Conservation (phyloP, 2,888 invertebrate genomes). For the Sarcophaga variegata region DNA sequence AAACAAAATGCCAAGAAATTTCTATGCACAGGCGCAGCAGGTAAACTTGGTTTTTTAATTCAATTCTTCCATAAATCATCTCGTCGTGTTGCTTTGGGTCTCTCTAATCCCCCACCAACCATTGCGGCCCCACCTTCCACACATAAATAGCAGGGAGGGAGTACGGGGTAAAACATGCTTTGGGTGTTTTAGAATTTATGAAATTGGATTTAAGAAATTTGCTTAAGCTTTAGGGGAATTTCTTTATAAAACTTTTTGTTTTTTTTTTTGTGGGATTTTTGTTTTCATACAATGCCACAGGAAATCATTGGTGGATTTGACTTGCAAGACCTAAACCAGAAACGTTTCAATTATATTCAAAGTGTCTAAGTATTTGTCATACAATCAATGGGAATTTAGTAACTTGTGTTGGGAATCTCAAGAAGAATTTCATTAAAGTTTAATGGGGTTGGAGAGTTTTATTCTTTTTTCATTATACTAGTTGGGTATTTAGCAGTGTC, state of each 20-base stretch:
- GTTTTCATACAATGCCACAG: no score
- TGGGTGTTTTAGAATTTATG: conserved; percentile 48
- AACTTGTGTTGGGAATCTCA: no score
- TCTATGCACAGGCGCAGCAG: conserved; percentile 68
- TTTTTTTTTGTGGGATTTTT: background rate
- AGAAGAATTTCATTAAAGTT: no score
- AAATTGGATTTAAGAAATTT: conserved; percentile 36
- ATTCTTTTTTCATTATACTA: no score
- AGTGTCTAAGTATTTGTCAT: no score
- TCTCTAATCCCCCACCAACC: background rate
- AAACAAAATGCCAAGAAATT: conserved; percentile 36
- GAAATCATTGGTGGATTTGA: no score
- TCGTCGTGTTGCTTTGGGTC: background rate
- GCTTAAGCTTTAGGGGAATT: background rate
- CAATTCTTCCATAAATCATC: conserved; percentile 64
- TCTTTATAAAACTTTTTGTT: background rate
- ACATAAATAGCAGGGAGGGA: background rate
- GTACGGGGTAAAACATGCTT: background rate
- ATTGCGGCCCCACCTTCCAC: background rate
- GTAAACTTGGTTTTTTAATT: conserved; percentile 35
- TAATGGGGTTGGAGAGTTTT: no score
- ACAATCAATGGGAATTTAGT: no score
- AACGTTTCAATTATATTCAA: no score
- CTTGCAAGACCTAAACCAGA: no score
- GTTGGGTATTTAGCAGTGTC: no score